phyloP scores from a whole-genome alignment of 2,888 invertebrate genomes.

The Alitta virens region DNA sequence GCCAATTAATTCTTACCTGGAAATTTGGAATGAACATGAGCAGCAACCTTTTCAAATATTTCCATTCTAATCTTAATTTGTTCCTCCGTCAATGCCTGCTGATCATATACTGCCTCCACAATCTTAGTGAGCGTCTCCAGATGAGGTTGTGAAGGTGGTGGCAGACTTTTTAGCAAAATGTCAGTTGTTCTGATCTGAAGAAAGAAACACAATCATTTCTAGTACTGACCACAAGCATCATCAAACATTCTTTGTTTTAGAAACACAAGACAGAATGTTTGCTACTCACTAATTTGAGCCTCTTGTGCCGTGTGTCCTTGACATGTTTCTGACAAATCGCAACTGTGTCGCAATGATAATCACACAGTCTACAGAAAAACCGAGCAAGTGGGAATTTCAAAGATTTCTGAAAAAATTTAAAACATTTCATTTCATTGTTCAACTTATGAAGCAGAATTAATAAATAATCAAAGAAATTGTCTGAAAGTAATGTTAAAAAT shows the following conservation, averaged over 20 bases:
- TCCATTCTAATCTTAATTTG: conserved; percentile 39
- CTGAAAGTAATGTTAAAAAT: not conserved
- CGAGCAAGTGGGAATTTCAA: conserved; percentile 45
- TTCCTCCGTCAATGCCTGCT: conserved; percentile 41
- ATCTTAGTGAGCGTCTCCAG: conserved; percentile 40
- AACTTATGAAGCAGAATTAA: not conserved
- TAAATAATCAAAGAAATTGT: not conserved
- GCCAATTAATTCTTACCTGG: too few species aligned
- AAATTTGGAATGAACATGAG: too few species aligned
- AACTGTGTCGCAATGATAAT: conserved; percentile 53
- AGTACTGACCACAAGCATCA: too few species aligned
- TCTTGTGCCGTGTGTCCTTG: conserved; percentile 47
- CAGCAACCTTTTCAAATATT: conserved; percentile 33
- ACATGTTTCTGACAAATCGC: conserved; percentile 48
- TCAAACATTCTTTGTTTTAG: too few species aligned
- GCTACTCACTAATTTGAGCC: conserved; percentile 41
- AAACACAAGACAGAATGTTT: too few species aligned
- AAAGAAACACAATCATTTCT: not conserved
- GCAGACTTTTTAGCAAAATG: conserved; percentile 41
- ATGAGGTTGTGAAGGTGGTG: conserved; percentile 45
- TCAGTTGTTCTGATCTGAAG: conserved; percentile 41
- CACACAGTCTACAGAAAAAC: conserved; percentile 56
- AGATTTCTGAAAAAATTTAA: conserved; percentile 42
- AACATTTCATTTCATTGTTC: not conserved
- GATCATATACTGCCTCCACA: conserved; percentile 35